These are phyloP conservation scores for Calameuta filiformis DNA, from an alignment of 2,888 invertebrate species.

Conservation along the genomic window DNA sequence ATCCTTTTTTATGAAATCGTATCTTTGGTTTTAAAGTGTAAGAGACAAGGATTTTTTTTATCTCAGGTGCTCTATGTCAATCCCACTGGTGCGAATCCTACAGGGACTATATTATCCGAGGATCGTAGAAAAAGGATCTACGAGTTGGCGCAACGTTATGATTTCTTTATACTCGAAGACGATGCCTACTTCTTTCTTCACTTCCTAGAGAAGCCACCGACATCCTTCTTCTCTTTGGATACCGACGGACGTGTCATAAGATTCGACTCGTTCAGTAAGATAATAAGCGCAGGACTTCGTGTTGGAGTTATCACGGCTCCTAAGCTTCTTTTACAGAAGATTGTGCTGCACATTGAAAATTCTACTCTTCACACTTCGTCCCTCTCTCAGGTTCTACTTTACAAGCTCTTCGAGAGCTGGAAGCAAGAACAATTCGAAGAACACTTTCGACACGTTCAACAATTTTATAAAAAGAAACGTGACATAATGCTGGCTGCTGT, in stretches of 20 bases:
- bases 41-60: slow-evolving; percentile 57
- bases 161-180: slow-evolving; percentile 83
- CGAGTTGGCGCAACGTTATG: slow-evolving; percentile 77
- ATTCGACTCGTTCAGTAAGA: slow-evolving; percentile 83
- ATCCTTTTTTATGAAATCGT: slow-evolving; percentile 7
- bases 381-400: slow-evolving; percentile 72
- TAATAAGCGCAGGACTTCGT: slow-evolving; percentile 77
- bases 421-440: slow-evolving; percentile 69
- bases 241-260: slow-evolving; percentile 80
- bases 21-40: not conserved
- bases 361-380: slow-evolving; percentile 73
- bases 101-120: slow-evolving; percentile 75
- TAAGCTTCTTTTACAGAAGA: slow-evolving; percentile 69
- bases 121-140: slow-evolving; percentile 76
- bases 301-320: slow-evolving; percentile 81
- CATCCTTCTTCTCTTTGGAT: slow-evolving; percentile 79
- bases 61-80: slow-evolving; percentile 79
- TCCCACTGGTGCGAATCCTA: slow-evolving; percentile 83
- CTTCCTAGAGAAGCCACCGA: slow-evolving; percentile 71
- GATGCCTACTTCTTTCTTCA: slow-evolving; percentile 85
- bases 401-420: slow-evolving; percentile 71
- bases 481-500: slow-evolving; percentile 72
- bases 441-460: slow-evolving; percentile 71
- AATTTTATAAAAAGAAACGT: slow-evolving; percentile 73
- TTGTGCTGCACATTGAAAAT: slow-evolving; percentile 77